Evolutionary conservation across 1,140 invertebrate species (phyloP).

Genomic region (Nixonia krombeini): DNA sequence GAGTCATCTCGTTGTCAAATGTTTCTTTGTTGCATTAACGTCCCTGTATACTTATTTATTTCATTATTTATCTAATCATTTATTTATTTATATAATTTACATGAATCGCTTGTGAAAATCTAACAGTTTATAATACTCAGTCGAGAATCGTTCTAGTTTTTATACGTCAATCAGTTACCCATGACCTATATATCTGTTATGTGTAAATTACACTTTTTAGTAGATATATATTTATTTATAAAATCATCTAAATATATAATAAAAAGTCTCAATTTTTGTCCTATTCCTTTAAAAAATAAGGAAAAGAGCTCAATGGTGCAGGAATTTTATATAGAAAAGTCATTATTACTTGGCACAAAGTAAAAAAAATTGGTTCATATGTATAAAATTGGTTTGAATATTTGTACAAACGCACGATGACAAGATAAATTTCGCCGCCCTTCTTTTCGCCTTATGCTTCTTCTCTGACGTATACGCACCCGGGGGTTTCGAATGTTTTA

Average conservation of each 20-base stretch:
- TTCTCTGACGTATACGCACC: slow-evolving; percentile 16
- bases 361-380: slow-evolving; percentile 25
- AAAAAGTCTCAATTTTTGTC: slow-evolving; percentile 12
- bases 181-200: slow-evolving; percentile 4
- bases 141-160: slow-evolving; percentile 29
- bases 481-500: slow-evolving; percentile 27
- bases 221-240: slow-evolving; percentile 39
- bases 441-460: too few species aligned
- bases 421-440: slow-evolving; percentile 15
- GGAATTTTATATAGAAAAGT: slow-evolving; percentile 30
- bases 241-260: slow-evolving; percentile 34
- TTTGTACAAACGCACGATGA: slow-evolving; percentile 34
- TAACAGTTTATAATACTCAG: slow-evolving; percentile 29
- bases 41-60: slow-evolving; percentile 6
- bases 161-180: background rate
- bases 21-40: slow-evolving; percentile 5
- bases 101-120: slow-evolving; percentile 45
- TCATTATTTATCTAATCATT: slow-evolving; percentile 30
- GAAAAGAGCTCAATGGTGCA: slow-evolving; percentile 18
- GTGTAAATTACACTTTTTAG: slow-evolving; percentile 7
- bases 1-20: slow-evolving; percentile 1
- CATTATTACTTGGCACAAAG: slow-evolving; percentile 43
- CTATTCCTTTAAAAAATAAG: slow-evolving; percentile 18
- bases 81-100: slow-evolving; percentile 48
- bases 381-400: slow-evolving; percentile 37